Percentiles rank a stretch among this genome's conserved stretches.
These are phyloP conservation scores for Peromyscus eremicus DNA, from an alignment of 2,797 vertebrate species.

Conservation along the genomic window DNA sequence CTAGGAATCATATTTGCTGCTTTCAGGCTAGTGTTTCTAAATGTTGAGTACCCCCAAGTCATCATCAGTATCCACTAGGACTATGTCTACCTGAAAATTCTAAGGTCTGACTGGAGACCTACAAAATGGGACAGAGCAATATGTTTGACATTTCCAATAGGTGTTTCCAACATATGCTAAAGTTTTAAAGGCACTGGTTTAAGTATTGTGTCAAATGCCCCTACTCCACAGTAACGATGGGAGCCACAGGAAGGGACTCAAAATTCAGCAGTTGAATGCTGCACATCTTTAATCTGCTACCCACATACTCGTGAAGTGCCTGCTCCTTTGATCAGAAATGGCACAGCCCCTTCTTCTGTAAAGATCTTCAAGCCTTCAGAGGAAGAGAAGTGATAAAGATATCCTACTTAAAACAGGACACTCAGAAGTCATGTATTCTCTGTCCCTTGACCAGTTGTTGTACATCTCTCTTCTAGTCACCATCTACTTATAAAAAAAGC, in stretches of 20 bases:
- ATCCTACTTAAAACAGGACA: too few relatives aligned
- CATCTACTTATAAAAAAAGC: not conserved
- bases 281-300: not conserved
- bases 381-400: not conserved
- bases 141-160: not conserved
- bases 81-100: too few relatives aligned
- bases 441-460: not conserved
- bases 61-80: not conserved
- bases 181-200: not conserved
- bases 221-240: not conserved
- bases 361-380: not conserved
- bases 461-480: not conserved
- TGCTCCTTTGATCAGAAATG: not conserved
- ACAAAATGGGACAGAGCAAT: not conserved
- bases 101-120: not conserved
- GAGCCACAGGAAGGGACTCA: not conserved
- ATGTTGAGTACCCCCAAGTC: not conserved
- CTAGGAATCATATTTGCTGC: not conserved
- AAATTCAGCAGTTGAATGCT: not conserved
- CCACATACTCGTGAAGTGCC: not conserved
- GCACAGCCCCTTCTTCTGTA: not conserved
- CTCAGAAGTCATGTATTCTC: not conserved
- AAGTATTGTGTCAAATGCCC: not conserved
- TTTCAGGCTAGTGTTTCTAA: not conserved
- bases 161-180: not conserved